A percentile compares a stretch with the other conserved stretches of the same genome.
Conservation (phyloP, 2,888 invertebrate genomes). For the Copidosoma aretas region DNA sequence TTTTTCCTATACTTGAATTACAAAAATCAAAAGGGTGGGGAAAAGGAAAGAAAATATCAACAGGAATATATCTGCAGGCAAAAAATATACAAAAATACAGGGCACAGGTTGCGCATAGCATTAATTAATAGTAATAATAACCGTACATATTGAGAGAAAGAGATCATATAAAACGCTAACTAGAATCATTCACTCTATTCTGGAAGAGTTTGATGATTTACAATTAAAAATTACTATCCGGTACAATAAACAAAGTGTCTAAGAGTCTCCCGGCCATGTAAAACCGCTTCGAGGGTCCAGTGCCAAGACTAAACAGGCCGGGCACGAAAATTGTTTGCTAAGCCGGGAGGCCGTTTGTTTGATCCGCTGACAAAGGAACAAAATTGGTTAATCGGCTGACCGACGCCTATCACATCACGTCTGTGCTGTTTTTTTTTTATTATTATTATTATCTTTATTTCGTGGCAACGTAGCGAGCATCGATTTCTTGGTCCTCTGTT, state of each 20-base stretch:
- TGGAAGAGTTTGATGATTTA: conserved; percentile 56
- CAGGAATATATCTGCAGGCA: conserved; percentile 41
- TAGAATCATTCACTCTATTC: conserved; percentile 58
- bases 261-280: conserved; percentile 43
- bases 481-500: conserved; percentile 50
- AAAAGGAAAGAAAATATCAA: conserved; percentile 33
- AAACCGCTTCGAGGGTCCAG: conserved; percentile 37
- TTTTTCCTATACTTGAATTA: conserved; percentile 12
- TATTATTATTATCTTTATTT: conserved; percentile 15
- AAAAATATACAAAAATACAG: conserved; percentile 52
- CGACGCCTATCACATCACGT: conserved; percentile 61
- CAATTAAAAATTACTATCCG: conserved; percentile 59
- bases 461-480: conserved; percentile 42
- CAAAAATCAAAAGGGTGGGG: conserved; percentile 47
- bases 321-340: conserved; percentile 44
- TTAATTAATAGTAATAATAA: conserved; percentile 57
- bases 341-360: conserved; percentile 45
- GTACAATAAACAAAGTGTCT: conserved; percentile 56
- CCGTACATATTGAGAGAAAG: conserved; percentile 60
- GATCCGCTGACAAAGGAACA: conserved; percentile 58
- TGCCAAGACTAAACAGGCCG: conserved; percentile 35
- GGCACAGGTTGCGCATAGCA: conserved; percentile 55
- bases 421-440: conserved; percentile 42
- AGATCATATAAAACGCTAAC: conserved; percentile 64
- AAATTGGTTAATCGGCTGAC: conserved; percentile 56